These are phyloP conservation scores for Pollenia angustigena DNA, from an alignment of 2,888 invertebrate species.

Conservation along the genomic window DNA sequence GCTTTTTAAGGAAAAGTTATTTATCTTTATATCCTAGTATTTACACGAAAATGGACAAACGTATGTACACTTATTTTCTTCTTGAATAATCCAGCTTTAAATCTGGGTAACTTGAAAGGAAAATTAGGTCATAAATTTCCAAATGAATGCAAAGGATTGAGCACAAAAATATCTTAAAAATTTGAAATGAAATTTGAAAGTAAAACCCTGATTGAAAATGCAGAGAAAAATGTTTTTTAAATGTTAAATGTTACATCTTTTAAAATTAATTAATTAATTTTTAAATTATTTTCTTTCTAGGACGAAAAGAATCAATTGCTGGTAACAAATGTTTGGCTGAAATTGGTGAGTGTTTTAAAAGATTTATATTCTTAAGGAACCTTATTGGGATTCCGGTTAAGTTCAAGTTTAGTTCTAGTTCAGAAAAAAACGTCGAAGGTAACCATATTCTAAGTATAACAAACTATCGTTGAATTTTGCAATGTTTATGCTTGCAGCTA, in stretches of 20 bases:
- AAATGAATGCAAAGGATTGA: conserved; percentile 18
- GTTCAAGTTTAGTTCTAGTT: too few relatives aligned
- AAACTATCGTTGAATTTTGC: too few relatives aligned
- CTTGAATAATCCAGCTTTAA: conserved; percentile 5
- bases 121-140: conserved; percentile 57
- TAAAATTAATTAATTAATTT: too few relatives aligned
- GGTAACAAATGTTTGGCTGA: conserved; percentile 98
- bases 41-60: conserved; percentile 35
- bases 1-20: conserved; percentile 31
- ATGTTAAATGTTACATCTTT: too few relatives aligned
- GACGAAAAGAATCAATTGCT: conserved; percentile 97
- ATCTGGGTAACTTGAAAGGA: conserved; percentile 18
- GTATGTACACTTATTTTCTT: neutral
- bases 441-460: too few relatives aligned
- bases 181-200: neutral
- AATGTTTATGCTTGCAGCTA: too few relatives aligned
- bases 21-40: conserved; percentile 39
- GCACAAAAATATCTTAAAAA: neutral
- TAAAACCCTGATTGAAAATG: neutral
- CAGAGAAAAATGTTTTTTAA: too few relatives aligned
- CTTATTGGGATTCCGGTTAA: too few relatives aligned
- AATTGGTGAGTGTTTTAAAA: conserved; percentile 80
- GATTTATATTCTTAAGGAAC: too few relatives aligned
- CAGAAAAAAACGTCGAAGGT: too few relatives aligned
- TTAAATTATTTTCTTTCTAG: conserved; percentile 85